phyloP scores from a whole-genome alignment of 2,888 invertebrate genomes.

The Macaria liturata region DNA sequence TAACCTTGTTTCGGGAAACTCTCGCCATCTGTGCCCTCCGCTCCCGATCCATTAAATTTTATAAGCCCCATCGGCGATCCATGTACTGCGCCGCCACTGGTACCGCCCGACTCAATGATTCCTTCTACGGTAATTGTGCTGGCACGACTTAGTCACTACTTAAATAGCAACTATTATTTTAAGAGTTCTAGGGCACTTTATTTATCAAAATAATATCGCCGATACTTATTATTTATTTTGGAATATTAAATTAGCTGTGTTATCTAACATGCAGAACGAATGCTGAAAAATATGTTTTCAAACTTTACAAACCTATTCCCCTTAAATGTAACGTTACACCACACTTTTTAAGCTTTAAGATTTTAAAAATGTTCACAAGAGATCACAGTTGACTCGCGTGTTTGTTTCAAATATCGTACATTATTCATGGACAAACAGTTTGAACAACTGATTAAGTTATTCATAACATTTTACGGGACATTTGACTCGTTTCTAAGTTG shows the following conservation, averaged over 20 bases:
- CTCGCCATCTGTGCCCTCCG: constrained; percentile 34
- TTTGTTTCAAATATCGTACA: constrained; percentile 10
- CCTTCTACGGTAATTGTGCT: constrained; percentile 6
- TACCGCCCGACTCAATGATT: constrained; percentile 21
- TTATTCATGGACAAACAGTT: constrained; percentile 8
- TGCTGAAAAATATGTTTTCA: no score
- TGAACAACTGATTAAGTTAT: constrained; percentile 14
- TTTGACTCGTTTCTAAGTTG: constrained; percentile 23
- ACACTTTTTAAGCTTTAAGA: no score
- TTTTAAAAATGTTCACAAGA: background rate
- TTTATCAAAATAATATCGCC: no score
- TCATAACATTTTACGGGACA: constrained; percentile 23
- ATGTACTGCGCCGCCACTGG: constrained; percentile 22
- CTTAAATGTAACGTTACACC: no score
- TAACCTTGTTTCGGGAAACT: constrained; percentile 43
- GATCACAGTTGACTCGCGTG: constrained; percentile 6
- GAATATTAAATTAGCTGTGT: no score
- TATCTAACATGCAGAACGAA: background rate
- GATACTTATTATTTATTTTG: no score
- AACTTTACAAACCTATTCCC: background rate
- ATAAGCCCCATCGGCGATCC: constrained; percentile 35
- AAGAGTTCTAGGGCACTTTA: no score
- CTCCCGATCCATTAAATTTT: constrained; percentile 34
- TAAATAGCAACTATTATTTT: no score
- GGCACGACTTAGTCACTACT: background rate